Conservation (phyloP, 2,888 invertebrate genomes). For the Villa cingulata region DNA sequence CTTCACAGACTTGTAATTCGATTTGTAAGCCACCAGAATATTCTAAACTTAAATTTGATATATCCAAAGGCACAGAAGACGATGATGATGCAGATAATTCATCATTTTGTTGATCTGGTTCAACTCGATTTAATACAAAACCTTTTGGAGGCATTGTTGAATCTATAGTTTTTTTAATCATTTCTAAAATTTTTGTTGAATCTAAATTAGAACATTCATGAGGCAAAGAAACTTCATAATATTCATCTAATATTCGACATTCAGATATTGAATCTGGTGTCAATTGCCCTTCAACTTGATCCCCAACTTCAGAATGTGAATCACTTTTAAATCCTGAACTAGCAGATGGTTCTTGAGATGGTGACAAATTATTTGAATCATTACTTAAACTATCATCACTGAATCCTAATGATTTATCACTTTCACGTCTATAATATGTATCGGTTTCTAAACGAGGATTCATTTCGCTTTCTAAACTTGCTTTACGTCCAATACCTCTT, state of each 20-base stretch:
- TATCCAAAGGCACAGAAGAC: conserved; percentile 27
- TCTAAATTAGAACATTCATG: conserved; percentile 68
- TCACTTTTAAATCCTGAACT: conserved; percentile 47
- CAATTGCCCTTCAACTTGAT: conserved; percentile 35
- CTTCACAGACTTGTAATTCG: conserved; percentile 65
- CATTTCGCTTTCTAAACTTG: conserved; percentile 48
- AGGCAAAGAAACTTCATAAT: conserved; percentile 62
- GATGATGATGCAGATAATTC: conserved; percentile 14
- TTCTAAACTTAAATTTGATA: conserved; percentile 50
- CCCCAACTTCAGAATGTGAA: conserved; percentile 43
- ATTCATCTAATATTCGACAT: conserved; percentile 35
- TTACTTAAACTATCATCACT: conserved; percentile 62
- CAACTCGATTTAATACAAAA: conserved; percentile 40
- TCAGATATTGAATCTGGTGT: conserved; percentile 31
- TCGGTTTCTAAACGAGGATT: conserved; percentile 15
- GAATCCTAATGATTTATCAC: conserved; percentile 55
- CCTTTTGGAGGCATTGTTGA: conserved; percentile 61
- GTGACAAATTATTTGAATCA: conserved; percentile 44
- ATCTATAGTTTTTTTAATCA: conserved; percentile 67
- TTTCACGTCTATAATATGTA: conserved; percentile 46
- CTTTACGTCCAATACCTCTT: conserved; percentile 58
- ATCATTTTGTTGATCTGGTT: conserved; percentile 23
- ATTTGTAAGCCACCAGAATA: conserved; percentile 77
- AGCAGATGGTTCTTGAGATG: conserved; percentile 41
- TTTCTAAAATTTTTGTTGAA: conserved; percentile 62